Evolutionary conservation across 2,797 vertebrate species (phyloP), one percentile per base, ranked within the genome.

Genomic region (Rhodeus uyekii): DNA sequence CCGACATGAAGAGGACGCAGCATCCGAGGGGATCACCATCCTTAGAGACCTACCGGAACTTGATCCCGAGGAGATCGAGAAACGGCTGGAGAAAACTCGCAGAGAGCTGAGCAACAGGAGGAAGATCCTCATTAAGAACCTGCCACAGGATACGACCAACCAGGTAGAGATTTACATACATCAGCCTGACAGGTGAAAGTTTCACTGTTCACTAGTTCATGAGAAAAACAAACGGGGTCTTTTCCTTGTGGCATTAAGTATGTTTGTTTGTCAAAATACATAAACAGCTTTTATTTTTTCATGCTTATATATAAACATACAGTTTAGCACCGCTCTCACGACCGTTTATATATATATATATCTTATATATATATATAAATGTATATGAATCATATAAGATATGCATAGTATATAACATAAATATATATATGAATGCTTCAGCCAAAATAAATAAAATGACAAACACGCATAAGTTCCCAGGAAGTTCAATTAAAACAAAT

Each of bases 51-150:
- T 95, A 89, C 88, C 93, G 53, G 91, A 93, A 60, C 89, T 96
- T 90, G 93, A 95, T 44, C 92, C 93, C 79, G 94, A 94, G 83
- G 97, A 98, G 92, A 92, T 96, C 71, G 92, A 94, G 78, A 91
- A 83, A 91, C 93, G 97, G 76, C 90, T 98, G 89, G 95, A 94
- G 89, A 94, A 91, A 93, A 98, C 96, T 89, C 95, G 93, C 38
- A 91, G 94, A 77, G 96, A 98, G 91, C 95, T 98, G 92, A 95
- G 95, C 93, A 98, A 99, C 95, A 96, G 97, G 92, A 96, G 97
- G 91, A 98, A 99, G 88, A 96, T 99, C 85, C 94, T 98, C 84
- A 95, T 98, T 53, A 95, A 96, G 91, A 98, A 98, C 93, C 96
- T 99, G 92, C 97, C 97, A 80, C 93, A 94, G 36, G 97, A 98